Conservation (phyloP, 2,888 invertebrate species). For the Platerodrilus igneus region DNA sequence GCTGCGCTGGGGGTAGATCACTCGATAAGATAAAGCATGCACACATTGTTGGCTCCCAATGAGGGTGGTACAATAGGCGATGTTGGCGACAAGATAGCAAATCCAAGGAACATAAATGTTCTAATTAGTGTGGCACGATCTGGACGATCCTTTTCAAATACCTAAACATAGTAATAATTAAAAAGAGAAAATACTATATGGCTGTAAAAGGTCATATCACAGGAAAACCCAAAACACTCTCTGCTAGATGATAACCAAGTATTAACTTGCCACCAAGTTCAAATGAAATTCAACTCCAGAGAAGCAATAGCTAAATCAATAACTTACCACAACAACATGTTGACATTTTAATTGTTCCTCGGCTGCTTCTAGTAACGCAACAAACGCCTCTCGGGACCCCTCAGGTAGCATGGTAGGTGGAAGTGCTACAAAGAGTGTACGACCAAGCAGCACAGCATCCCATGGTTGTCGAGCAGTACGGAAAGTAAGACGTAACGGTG, state of each 20-base stretch:
- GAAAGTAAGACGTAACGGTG: slow-evolving; percentile 45
- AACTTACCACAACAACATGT: slow-evolving; percentile 65
- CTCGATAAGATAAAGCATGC: slow-evolving; percentile 49
- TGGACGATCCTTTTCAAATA: slow-evolving; percentile 56
- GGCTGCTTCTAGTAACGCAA: slow-evolving; percentile 90
- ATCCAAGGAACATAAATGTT: slow-evolving; percentile 97
- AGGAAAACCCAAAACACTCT: no score
- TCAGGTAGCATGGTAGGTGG: slow-evolving; percentile 81
- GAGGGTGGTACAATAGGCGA: slow-evolving; percentile 68
- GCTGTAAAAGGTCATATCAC: no score
- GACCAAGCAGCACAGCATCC: slow-evolving; percentile 55
- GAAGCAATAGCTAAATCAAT: no score
- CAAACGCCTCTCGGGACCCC: slow-evolving; percentile 92
- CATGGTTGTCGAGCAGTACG: slow-evolving; percentile 49
- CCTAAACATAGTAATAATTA: slow-evolving; percentile 36
- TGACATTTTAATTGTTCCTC: slow-evolving; percentile 85
- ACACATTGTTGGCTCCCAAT: slow-evolving; percentile 43
- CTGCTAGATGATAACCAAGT: no score
- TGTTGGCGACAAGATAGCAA: slow-evolving; percentile 79
- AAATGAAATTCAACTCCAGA: no score
- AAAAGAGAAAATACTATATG: neutral
- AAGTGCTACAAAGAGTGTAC: slow-evolving; percentile 82
- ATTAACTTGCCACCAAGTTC: no score
- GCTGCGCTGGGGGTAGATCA: slow-evolving; percentile 42
- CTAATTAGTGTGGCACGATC: slow-evolving; percentile 85